These are phyloP conservation scores for Apamea epomidion DNA, from an alignment of 2,888 invertebrate genomes.

Conservation along the genomic window DNA sequence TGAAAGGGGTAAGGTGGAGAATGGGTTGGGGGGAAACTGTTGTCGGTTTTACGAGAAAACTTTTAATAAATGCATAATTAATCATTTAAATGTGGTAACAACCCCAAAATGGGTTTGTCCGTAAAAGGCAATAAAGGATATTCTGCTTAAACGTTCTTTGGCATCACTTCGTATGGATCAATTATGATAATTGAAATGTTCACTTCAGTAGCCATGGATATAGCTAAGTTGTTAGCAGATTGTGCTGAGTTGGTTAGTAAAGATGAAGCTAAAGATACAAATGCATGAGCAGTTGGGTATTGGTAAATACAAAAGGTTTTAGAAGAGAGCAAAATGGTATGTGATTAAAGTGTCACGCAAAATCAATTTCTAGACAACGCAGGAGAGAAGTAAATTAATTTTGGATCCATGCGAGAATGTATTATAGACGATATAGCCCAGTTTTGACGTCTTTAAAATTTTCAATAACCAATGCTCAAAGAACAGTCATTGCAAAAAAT, in stretches of 20 bases:
- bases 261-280: neutral
- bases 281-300: neutral
- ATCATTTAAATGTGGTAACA: slow-evolving; percentile 75
- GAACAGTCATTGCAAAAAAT: slow-evolving; percentile 3
- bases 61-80: slow-evolving; percentile 82
- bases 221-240: neutral
- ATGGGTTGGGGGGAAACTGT: neutral
- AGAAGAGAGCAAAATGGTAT: neutral
- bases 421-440: neutral
- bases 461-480: neutral
- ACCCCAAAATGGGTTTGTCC: slow-evolving; percentile 61
- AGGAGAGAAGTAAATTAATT: neutral
- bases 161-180: neutral
- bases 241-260: neutral
- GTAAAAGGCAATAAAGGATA: slow-evolving; percentile 43
- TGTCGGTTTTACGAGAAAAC: slow-evolving; percentile 70
- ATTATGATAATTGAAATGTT: slow-evolving; percentile 27
- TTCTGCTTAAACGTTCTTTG: slow-evolving; percentile 48
- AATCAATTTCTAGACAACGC: neutral
- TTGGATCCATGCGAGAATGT: neutral
- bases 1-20: neutral
- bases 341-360: neutral
- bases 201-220: neutral
- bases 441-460: neutral
- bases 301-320: neutral